Conservation (phyloP, 1,140 invertebrate species). For the Hyposmocoma kahamanoa region DNA sequence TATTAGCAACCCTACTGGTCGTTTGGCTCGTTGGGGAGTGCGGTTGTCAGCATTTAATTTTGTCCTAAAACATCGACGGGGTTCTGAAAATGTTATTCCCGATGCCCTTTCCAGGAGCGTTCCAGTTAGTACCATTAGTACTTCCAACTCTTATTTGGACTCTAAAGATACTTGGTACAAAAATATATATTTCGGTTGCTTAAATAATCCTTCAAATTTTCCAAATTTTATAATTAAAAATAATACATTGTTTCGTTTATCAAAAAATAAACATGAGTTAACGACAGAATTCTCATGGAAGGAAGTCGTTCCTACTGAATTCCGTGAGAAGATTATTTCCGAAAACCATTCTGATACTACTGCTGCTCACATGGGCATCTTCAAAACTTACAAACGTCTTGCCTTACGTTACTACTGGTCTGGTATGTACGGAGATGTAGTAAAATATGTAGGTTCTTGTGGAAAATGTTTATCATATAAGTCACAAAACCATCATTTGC, state of each 20-base stretch:
- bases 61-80: constrained; percentile 15
- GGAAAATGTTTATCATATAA: constrained; percentile 21
- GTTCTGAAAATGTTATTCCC: constrained; percentile 19
- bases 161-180: constrained; percentile 6
- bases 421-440: constrained; percentile 21
- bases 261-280: constrained; percentile 1
- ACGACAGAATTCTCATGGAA: constrained; percentile 1
- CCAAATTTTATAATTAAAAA: constrained; percentile 11
- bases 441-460: constrained; percentile 20
- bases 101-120: constrained; percentile 21
- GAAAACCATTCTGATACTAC: constrained; percentile 3
- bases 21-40: constrained; percentile 15
- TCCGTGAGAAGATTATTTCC: not conserved
- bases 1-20: constrained; percentile 16
- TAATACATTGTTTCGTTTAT: constrained; percentile 1
- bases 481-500: constrained; percentile 1
- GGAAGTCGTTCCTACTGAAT: not conserved
- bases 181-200: not conserved
- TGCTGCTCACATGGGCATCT: constrained; percentile 1
- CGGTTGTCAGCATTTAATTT: constrained; percentile 21
- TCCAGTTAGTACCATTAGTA: not conserved
- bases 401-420: constrained; percentile 21
- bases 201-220: constrained; percentile 7
- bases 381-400: constrained; percentile 1
- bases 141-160: not conserved